Evolutionary conservation across 2,113 vertebrate genomes (phyloP).

Genomic region (Ophthalmolycus amberensis): DNA sequence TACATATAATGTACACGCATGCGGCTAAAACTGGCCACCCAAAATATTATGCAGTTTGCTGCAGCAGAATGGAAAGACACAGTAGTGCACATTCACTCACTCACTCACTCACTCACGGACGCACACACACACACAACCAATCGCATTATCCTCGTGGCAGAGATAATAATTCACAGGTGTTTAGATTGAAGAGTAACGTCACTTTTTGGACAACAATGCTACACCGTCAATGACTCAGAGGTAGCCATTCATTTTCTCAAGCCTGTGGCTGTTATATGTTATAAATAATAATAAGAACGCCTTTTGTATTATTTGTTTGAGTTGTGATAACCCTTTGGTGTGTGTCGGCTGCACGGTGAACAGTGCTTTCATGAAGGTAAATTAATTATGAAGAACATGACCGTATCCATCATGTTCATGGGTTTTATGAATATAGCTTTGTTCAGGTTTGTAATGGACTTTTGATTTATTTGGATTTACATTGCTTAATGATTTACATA

Average conservation of each 20-base stretch:
- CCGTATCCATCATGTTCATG: constrained; percentile 34
- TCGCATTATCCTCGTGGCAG: neutral
- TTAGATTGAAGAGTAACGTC: neutral
- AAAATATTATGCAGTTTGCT: no score
- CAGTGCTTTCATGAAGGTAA: constrained; percentile 38
- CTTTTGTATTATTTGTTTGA: constrained; percentile 56
- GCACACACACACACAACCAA: neutral
- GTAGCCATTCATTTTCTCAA: constrained; percentile 7
- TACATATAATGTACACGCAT: neutral
- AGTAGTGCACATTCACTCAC: neutral
- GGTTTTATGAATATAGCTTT: constrained; percentile 12
- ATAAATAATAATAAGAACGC: constrained; percentile 44
- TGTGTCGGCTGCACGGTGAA: constrained; percentile 3
- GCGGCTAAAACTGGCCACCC: neutral
- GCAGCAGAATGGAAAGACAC: no score
- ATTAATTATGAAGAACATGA: constrained; percentile 61
- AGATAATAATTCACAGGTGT: neutral
- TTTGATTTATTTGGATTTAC: constrained; percentile 10
- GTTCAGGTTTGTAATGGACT: constrained; percentile 4
- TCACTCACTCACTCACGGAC: no score
- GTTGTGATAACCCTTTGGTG: constrained; percentile 40
- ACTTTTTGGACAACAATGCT: neutral
- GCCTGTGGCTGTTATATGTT: neutral
- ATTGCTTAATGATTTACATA: neutral
- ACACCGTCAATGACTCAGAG: neutral